A percentile compares a stretch with the other conserved stretches of the same genome.
These are phyloP conservation scores for Bovichtus variegatus DNA, from an alignment of 2,797 vertebrate species.

Conservation along the genomic window DNA sequence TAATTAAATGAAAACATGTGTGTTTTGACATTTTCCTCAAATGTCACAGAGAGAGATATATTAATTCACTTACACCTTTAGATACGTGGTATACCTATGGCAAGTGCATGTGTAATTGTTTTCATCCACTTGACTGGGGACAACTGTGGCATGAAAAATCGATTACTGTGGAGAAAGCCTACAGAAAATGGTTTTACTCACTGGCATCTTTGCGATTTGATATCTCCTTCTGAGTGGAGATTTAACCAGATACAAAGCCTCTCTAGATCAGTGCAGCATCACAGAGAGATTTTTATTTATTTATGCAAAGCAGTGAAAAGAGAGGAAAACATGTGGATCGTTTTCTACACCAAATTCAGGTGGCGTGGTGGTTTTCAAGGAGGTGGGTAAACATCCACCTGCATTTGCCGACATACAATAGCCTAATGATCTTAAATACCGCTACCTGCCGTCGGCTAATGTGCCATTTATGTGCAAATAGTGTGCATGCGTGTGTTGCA, in stretches of 20 bases:
- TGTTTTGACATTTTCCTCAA: slow-evolving; percentile 24
- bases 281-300: slow-evolving; percentile 2
- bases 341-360: background rate
- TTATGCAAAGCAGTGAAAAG: background rate
- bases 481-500: slow-evolving; percentile 29
- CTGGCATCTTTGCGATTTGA: slow-evolving; percentile 8
- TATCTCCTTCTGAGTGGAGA: slow-evolving; percentile 29
- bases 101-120: background rate
- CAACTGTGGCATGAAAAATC: slow-evolving; percentile 8
- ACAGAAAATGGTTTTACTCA: slow-evolving; percentile 8
- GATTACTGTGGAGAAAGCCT: slow-evolving; percentile 12
- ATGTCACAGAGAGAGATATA: slow-evolving; percentile 21
- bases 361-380: slow-evolving; percentile 24
- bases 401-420: slow-evolving; percentile 17
- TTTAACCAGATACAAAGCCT: slow-evolving; percentile 13
- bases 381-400: slow-evolving; percentile 16
- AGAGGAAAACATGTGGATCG: background rate
- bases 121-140: slow-evolving; percentile 18
- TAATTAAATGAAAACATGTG: slow-evolving; percentile 22
- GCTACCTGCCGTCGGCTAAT: slow-evolving; percentile 45
- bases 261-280: background rate
- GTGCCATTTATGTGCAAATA: slow-evolving; percentile 72
- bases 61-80: background rate
- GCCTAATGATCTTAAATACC: slow-evolving; percentile 24
- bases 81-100: background rate